Conservation (phyloP, 2,113 vertebrate genomes). For the Oceanites oceanicus region DNA sequence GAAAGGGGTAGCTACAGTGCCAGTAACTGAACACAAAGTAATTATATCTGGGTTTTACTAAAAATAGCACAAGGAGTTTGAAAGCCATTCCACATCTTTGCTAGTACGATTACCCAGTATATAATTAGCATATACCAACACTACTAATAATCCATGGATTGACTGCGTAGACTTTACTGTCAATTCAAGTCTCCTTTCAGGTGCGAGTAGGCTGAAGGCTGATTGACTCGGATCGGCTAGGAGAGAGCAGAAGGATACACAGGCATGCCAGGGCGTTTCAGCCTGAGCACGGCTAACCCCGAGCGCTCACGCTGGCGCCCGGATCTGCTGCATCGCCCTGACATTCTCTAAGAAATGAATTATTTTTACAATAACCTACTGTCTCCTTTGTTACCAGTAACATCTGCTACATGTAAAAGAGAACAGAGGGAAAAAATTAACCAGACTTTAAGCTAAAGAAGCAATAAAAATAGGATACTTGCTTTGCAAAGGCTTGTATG, state of each 20-base stretch:
- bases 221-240: background rate
- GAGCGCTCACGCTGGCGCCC: fast-evolving
- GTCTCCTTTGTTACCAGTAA: background rate
- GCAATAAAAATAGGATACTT: background rate
- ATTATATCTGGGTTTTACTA: background rate
- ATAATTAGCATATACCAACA: background rate
- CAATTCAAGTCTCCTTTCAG: background rate
- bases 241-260: background rate
- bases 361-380: background rate
- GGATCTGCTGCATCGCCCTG: fast-evolving
- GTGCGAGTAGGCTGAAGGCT: background rate
- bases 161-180: background rate
- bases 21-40: background rate
- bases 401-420: background rate
- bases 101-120: background rate
- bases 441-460: background rate
- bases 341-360: background rate
- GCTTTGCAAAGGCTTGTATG: background rate
- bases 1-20: background rate
- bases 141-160: background rate
- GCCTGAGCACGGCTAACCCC: background rate
- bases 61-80: background rate
- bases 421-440: background rate
- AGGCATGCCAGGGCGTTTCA: background rate
- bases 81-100: background rate